Conservation (phyloP, 1,140 invertebrate species). For the Hyles euphorbiae region DNA sequence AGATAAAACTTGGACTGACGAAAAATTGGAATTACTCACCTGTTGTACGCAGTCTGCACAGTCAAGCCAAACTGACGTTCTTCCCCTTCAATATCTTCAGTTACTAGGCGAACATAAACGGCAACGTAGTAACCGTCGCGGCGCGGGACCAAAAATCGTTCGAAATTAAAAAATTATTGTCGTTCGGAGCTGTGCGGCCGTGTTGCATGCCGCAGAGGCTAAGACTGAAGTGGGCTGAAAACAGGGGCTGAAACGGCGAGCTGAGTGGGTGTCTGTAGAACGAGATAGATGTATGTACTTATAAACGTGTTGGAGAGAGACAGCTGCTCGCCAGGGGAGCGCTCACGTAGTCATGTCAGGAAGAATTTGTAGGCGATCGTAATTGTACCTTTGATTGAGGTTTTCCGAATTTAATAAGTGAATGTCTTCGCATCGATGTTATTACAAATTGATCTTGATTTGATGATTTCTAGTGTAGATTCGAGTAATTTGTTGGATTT, state of each 20-base stretch:
- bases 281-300: slow-evolving; percentile 20
- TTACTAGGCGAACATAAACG: too few relatives aligned
- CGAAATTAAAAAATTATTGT: neutral
- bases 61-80: too few relatives aligned
- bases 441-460: neutral
- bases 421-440: slow-evolving; percentile 14
- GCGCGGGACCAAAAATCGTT: slow-evolving; percentile 1
- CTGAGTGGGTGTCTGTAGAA: slow-evolving; percentile 41
- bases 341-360: slow-evolving; percentile 42
- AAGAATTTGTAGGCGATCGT: slow-evolving; percentile 52
- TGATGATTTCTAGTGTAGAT: too few relatives aligned
- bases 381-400: slow-evolving; percentile 54
- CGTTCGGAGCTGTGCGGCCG: slow-evolving; percentile 19
- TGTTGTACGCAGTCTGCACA: slow-evolving; percentile 1
- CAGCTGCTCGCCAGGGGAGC: slow-evolving; percentile 24
- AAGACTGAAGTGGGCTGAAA: slow-evolving; percentile 44
- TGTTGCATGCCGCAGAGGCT: slow-evolving; percentile 24
- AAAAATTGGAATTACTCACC: neutral
- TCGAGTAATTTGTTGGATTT: too few relatives aligned
- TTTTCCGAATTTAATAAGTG: slow-evolving; percentile 45
- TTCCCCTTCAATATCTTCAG: too few relatives aligned
- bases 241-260: slow-evolving; percentile 35
- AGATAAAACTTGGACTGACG: too few relatives aligned
- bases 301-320: slow-evolving; percentile 9
- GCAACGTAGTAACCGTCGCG: neutral